These are phyloP conservation scores for Rhysida immarginata DNA, from an alignment of 1,140 invertebrate genomes.

Conservation along the genomic window DNA sequence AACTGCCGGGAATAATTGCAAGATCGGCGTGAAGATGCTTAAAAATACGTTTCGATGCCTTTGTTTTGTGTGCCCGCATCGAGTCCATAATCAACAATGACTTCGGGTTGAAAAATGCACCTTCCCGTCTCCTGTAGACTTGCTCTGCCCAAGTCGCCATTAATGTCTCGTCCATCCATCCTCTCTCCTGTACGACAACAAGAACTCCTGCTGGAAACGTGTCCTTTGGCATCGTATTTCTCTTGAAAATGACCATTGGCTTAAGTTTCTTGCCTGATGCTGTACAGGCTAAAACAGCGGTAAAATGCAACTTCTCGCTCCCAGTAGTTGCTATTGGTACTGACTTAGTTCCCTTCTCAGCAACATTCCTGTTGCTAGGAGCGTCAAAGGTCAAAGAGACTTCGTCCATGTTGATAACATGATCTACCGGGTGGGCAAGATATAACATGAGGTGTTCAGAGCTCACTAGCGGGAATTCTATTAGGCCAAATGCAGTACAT, in stretches of 20 bases:
- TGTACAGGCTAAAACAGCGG: neutral
- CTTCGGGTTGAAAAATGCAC: too few relatives aligned
- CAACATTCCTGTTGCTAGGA: neutral
- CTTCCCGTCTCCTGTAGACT: neutral
- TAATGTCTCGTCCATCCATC: neutral
- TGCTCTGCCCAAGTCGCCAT: neutral
- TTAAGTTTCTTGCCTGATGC: neutral
- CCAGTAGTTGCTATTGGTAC: neutral
- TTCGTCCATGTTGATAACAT: too few relatives aligned
- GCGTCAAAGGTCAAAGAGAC: too few relatives aligned
- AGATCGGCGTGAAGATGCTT: too few relatives aligned
- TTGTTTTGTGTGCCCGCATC: too few relatives aligned
- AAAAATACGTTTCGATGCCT: too few relatives aligned
- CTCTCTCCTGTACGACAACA: neutral
- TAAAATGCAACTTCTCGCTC: neutral
- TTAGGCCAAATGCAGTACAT: too few relatives aligned
- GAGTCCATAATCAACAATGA: too few relatives aligned
- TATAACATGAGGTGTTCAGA: too few relatives aligned
- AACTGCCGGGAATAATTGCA: too few relatives aligned
- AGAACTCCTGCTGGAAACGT: neutral
- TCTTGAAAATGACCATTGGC: neutral
- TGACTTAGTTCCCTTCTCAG: neutral
- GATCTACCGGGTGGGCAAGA: too few relatives aligned
- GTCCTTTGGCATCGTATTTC: neutral
- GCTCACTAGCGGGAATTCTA: too few relatives aligned